Conservation (phyloP, 2,113 vertebrate genomes). For the Microcebus griseorufus region DNA sequence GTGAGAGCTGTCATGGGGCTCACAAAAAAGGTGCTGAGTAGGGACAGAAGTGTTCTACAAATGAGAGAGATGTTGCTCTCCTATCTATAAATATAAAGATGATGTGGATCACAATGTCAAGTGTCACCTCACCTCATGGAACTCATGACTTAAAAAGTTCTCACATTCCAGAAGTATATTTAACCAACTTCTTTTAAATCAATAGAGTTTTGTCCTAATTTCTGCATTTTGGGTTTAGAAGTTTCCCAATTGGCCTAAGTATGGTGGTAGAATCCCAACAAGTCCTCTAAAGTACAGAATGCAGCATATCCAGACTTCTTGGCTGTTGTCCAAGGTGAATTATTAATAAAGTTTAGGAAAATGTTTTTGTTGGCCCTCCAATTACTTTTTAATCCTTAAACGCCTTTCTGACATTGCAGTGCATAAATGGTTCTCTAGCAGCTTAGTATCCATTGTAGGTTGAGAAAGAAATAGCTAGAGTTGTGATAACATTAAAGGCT, state of each 20-base stretch:
- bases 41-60: not conserved
- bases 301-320: not conserved
- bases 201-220: not conserved
- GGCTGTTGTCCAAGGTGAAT: not conserved
- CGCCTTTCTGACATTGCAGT: not conserved
- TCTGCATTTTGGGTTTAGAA: not conserved
- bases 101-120: not conserved
- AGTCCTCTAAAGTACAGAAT: not conserved
- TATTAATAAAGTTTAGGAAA: slow-evolving; percentile 35
- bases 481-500: not conserved
- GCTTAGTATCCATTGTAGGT: not conserved
- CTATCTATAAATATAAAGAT: slow-evolving; percentile 16
- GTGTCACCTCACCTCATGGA: not conserved
- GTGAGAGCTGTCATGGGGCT: not conserved
- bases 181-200: slow-evolving; percentile 15
- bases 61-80: not conserved
- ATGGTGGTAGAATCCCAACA: not conserved
- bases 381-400: not conserved
- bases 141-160: not conserved
- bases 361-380: not conserved
- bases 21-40: not conserved
- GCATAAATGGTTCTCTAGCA: not conserved
- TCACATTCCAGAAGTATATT: not conserved
- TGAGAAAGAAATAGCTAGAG: not conserved
- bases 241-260: not conserved